phyloP scores from a whole-genome alignment of 1,140 invertebrate genomes.

The Neuroterus valhalla region DNA sequence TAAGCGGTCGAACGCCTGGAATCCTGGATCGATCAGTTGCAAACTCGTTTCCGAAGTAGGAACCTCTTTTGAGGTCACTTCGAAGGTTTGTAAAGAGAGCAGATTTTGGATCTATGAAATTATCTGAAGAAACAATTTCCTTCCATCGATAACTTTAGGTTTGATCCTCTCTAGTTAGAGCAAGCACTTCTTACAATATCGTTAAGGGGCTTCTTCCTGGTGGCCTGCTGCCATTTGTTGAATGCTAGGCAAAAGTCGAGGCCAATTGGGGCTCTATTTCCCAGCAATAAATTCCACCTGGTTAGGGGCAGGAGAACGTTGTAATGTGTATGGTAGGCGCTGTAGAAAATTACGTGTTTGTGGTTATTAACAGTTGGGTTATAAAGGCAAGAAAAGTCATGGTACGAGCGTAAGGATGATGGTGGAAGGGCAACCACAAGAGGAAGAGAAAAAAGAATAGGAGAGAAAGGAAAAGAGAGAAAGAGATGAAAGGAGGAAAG shows the following conservation, averaged over 20 bases:
- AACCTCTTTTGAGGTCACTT: constrained; percentile 12
- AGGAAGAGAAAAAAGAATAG: constrained; percentile 33
- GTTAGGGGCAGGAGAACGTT: constrained; percentile 58
- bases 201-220: constrained; percentile 19
- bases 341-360: constrained; percentile 69
- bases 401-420: constrained; percentile 34
- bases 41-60: constrained; percentile 36
- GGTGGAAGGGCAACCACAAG: constrained; percentile 27
- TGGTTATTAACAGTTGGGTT: constrained; percentile 67
- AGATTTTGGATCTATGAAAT: no score
- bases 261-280: constrained; percentile 30
- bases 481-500: constrained; percentile 25
- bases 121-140: no score
- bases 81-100: constrained; percentile 9
- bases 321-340: constrained; percentile 65
- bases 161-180: no score
- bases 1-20: constrained; percentile 50
- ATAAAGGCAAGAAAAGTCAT: constrained; percentile 59
- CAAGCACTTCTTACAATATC: neutral
- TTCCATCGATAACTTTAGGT: no score
- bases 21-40: constrained; percentile 48
- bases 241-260: neutral
- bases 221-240: constrained; percentile 42
- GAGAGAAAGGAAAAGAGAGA: constrained; percentile 36
- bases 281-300: constrained; percentile 64